phyloP scores from a whole-genome alignment of 2,797 vertebrate genomes.

The Botia kubotai region DNA sequence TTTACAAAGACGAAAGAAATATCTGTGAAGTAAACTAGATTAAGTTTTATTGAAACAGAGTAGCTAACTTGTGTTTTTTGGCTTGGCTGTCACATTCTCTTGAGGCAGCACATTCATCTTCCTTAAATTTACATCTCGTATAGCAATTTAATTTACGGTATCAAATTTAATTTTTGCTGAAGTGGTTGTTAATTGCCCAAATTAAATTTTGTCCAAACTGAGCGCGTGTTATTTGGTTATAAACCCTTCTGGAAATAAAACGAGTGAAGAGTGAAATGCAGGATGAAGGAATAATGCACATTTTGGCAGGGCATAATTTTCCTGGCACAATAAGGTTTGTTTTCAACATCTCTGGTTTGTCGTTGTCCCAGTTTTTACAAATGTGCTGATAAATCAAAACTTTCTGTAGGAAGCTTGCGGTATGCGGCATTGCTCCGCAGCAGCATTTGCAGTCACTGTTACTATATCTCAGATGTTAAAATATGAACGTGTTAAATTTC shows the following conservation, averaged over 20 bases:
- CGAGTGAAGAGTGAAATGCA: neutral
- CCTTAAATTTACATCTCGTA: slow-evolving; percentile 30
- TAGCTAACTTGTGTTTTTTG: slow-evolving; percentile 39
- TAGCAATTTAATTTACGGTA: slow-evolving; percentile 49
- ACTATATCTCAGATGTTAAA: neutral
- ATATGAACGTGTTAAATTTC: neutral
- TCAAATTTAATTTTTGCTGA: slow-evolving; percentile 43
- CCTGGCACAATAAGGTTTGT: slow-evolving; percentile 35
- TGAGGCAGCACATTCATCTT: slow-evolving; percentile 43
- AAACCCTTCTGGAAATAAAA: slow-evolving; percentile 2
- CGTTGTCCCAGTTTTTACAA: slow-evolving; percentile 37
- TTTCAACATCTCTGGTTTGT: slow-evolving; percentile 41
- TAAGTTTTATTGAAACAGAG: slow-evolving; percentile 34
- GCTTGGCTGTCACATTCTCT: slow-evolving; percentile 39
- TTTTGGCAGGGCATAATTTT: slow-evolving; percentile 35
- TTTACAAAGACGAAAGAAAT: slow-evolving; percentile 12
- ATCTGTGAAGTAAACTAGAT: slow-evolving; percentile 27
- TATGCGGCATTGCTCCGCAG: neutral
- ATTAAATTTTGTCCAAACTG: slow-evolving; percentile 52
- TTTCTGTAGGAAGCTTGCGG: slow-evolving; percentile 11
- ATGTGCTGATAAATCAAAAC: slow-evolving; percentile 45
- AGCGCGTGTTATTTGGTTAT: slow-evolving; percentile 37
- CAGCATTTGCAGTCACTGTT: neutral
- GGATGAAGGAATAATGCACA: slow-evolving; percentile 30
- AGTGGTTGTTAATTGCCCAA: slow-evolving; percentile 56